phyloP scores from a whole-genome alignment of 2,888 invertebrate genomes.

The Chrysolina haemoptera region DNA sequence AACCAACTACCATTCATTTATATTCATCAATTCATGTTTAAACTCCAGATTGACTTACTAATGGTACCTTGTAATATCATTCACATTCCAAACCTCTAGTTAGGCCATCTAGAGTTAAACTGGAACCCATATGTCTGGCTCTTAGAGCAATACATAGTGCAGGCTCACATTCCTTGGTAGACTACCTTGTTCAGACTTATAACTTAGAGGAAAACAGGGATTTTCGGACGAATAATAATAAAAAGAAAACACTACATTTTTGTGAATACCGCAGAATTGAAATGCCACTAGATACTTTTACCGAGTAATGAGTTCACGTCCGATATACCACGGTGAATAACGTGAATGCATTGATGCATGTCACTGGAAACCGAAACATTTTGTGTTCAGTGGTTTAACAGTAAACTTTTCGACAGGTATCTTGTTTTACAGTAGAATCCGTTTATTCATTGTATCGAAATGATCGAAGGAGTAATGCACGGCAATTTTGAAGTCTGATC shows the following conservation, averaged over 20 bases:
- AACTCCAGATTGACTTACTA: too few relatives aligned
- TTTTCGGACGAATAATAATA: not conserved
- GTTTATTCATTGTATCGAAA: not conserved
- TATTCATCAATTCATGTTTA: too few relatives aligned
- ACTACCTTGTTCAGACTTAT: too few relatives aligned
- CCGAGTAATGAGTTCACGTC: constrained; percentile 17
- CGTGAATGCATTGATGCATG: constrained; percentile 51
- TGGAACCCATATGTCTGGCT: too few relatives aligned
- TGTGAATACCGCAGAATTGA: constrained; percentile 7
- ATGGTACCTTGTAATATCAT: too few relatives aligned
- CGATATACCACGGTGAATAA: constrained; percentile 40
- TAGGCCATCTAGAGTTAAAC: too few relatives aligned
- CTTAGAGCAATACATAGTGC: too few relatives aligned
- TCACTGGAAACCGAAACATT: constrained; percentile 35
- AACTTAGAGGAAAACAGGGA: not conserved
- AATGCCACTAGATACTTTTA: not conserved
- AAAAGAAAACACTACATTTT: constrained; percentile 10
- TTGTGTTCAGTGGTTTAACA: constrained; percentile 31
- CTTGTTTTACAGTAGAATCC: constrained; percentile 17
- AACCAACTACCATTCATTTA: too few relatives aligned
- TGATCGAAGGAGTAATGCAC: not conserved
- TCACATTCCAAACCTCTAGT: too few relatives aligned
- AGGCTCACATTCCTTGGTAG: not conserved
- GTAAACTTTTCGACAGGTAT: constrained; percentile 25
- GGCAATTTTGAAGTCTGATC: too few relatives aligned